Base-by-base conservation (phyloP, 1,140 invertebrate species). In the Apis cerana region DNA sequence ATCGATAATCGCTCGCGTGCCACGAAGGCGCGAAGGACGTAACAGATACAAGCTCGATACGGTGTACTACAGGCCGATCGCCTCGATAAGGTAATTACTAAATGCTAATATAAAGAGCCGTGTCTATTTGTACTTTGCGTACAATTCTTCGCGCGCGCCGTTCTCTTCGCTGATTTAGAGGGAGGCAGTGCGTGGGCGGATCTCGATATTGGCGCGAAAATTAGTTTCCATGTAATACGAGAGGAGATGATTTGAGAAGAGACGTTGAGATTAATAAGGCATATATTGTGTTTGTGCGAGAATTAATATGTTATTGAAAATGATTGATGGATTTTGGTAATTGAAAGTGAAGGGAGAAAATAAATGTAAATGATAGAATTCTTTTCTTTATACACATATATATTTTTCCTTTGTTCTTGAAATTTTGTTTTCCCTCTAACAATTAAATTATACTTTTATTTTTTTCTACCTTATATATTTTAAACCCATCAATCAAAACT, bases 21-120 rank as follows among this genome's bases (percentile, higher is more conserved):
- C 84, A 75, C 69, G 80, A 89, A 91, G 89, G 89, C 88, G 90
- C 89, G 87, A 91, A 91, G 89, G 86, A 92, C 89, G 90, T 91
- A 90, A 90, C 89, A 91, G 91, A 93, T 93, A 93, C 91, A 93
- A 90, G 91, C 90, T 89, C 83, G 92, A 92, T 93, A 92, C 83
- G 89, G 62, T 69, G 83, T 75, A 89, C 81, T 91, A 91, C 92
- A 92, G 90, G 85, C 80, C 84, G 91, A 93, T 93, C 89, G 19
- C 64, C 54, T 83, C 86, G 92, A 93, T 93, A 93, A 92, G 86
- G 91, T 92, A 92, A 92, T 93, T 92, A 92, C 91, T 90, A 89
- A 92, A 93, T 92, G 90, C 90, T 92, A 92, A 93, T 92, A 92
- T 75, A 79, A 68, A 21, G 75, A 89, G 75, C 85, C 65, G 33